A percentile compares a stretch with the other conserved stretches of the same genome.
phyloP scores from a whole-genome alignment of 2,113 vertebrate genomes.

The Himantopus leucocephalus region DNA sequence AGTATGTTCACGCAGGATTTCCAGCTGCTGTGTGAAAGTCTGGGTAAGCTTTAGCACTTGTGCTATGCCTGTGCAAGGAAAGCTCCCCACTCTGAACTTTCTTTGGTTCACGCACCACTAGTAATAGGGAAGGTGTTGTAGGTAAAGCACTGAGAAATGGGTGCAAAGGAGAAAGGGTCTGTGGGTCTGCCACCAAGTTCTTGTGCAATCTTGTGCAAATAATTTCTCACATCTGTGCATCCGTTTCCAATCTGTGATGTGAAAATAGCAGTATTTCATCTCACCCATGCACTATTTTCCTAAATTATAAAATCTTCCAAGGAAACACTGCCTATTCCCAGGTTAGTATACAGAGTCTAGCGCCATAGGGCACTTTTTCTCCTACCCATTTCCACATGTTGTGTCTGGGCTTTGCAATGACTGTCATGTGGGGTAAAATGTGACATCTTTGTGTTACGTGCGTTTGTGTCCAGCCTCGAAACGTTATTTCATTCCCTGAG shows the following conservation, averaged over 20 bases:
- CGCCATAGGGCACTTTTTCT: neutral
- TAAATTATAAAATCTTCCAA: neutral
- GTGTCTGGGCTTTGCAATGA: neutral
- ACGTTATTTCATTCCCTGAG: constrained; percentile 10
- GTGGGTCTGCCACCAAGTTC: neutral
- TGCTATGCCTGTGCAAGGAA: neutral
- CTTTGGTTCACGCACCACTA: neutral
- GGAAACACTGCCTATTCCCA: neutral
- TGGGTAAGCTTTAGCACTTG: neutral
- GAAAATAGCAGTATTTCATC: neutral
- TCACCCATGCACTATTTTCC: neutral
- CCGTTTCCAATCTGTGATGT: neutral
- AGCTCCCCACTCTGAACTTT: neutral
- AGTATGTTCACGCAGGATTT: neutral
- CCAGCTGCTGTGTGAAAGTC: neutral
- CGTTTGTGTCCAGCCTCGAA: neutral
- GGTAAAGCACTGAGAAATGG: neutral
- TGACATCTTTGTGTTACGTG: neutral
- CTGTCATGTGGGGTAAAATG: neutral
- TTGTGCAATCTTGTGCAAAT: neutral
- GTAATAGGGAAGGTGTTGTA: neutral
- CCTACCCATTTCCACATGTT: neutral
- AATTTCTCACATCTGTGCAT: neutral
- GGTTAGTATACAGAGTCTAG: neutral
- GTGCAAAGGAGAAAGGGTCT: neutral